Conservation (phyloP, 2,888 invertebrate species). For the Pyralis farinalis region DNA sequence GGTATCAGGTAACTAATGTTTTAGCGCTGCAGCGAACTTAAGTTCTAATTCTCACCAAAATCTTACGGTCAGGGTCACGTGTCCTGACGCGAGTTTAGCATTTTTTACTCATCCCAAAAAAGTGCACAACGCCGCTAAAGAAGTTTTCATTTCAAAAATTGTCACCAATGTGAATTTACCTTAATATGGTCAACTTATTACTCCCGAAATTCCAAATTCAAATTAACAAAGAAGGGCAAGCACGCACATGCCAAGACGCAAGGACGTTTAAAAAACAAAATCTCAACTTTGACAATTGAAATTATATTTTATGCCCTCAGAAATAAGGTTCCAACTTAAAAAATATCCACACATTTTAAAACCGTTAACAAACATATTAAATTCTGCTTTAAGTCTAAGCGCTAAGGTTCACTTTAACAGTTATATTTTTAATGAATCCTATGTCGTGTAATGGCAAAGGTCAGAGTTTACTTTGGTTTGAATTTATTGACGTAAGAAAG, state of each 20-base stretch:
- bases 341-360: neutral
- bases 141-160: neutral
- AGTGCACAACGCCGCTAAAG: too few species aligned
- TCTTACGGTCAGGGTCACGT: too few species aligned
- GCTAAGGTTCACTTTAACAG: neutral
- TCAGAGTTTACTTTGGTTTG: constrained; percentile 5
- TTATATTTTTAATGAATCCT: constrained; percentile 4
- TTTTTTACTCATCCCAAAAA: too few species aligned
- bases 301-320: neutral
- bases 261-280: constrained; percentile 22
- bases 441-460: constrained; percentile 10
- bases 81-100: too few species aligned
- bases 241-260: constrained; percentile 21
- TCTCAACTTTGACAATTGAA: neutral
- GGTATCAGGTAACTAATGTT: too few species aligned
- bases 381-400: neutral
- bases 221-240: constrained; percentile 23
- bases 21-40: too few species aligned
- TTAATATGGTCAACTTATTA: constrained; percentile 1
- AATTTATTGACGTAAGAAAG: constrained; percentile 6
- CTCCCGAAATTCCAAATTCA: constrained; percentile 20
- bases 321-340: neutral
- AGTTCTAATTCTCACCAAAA: too few species aligned
- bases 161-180: neutral
- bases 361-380: neutral